phyloP scores from a whole-genome alignment of 2,888 invertebrate genomes.

The Pyrrhosoma nymphula region DNA sequence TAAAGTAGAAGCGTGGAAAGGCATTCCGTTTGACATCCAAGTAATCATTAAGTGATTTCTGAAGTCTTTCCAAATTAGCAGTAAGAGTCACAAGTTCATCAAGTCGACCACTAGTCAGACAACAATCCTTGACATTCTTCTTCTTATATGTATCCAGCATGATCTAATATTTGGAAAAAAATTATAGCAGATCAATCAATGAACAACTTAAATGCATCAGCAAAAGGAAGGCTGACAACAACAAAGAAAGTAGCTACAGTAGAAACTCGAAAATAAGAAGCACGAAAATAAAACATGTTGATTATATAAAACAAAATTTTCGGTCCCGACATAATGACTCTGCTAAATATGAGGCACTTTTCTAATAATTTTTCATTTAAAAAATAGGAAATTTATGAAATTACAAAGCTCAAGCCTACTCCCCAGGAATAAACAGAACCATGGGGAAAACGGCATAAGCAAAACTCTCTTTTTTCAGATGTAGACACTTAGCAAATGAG shows the following conservation, averaged over 20 bases:
- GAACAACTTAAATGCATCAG: background rate
- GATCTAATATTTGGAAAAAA: conserved; percentile 80
- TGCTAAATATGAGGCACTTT: no score
- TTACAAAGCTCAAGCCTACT: no score
- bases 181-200: conserved; percentile 14
- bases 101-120: conserved; percentile 86
- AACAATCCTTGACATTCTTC: conserved; percentile 89
- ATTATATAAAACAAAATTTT: no score
- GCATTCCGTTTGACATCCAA: conserved; percentile 91
- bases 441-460: no score
- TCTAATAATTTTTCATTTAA: no score
- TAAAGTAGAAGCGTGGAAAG: conserved; percentile 95
- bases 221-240: background rate
- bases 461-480: no score
- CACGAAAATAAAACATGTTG: no score
- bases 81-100: conserved; percentile 87
- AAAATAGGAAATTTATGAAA: no score
- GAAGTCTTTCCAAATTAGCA: conserved; percentile 90
- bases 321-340: no score
- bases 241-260: background rate
- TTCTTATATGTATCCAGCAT: conserved; percentile 92
- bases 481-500: no score
- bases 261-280: no score
- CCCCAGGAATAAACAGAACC: no score
- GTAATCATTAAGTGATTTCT: conserved; percentile 94